Conservation (phyloP, 2,888 invertebrate genomes). For the Cheilosia soror region DNA sequence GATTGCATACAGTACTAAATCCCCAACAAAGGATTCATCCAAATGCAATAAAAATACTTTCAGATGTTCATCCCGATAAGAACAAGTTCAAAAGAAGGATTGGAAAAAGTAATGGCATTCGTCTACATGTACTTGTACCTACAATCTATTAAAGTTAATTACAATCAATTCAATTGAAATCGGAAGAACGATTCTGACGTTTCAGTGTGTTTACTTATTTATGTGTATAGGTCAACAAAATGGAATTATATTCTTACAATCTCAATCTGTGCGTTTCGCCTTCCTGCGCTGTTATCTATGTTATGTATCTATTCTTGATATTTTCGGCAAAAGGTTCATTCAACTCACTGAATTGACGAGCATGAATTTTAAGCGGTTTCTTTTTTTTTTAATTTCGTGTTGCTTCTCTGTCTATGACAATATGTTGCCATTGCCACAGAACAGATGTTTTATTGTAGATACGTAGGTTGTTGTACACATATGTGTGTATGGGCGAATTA, state of each 20-base stretch:
- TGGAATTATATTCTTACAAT: background rate
- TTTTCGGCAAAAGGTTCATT: constrained; percentile 5
- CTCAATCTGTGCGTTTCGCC: constrained; percentile 5
- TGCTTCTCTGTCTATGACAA: no score
- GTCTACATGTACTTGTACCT: background rate
- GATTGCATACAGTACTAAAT: background rate
- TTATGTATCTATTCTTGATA: background rate
- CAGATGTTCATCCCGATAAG: background rate
- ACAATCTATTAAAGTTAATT: constrained; percentile 8
- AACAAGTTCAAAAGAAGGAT: background rate
- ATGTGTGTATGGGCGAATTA: background rate
- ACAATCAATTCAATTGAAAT: constrained; percentile 37
- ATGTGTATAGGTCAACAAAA: constrained; percentile 18
- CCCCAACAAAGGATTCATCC: background rate
- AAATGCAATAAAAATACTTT: background rate
- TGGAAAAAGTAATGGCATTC: background rate
- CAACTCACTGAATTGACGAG: background rate
- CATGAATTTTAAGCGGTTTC: constrained; percentile 1
- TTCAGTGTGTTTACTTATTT: constrained; percentile 11
- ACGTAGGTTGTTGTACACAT: no score
- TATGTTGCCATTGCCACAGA: background rate
- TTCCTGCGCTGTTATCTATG: background rate
- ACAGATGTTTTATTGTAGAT: background rate
- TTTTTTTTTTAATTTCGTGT: background rate
- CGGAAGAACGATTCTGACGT: constrained; percentile 1